phyloP scores from a whole-genome alignment of 2,888 invertebrate genomes.

The Lottia scabra region DNA sequence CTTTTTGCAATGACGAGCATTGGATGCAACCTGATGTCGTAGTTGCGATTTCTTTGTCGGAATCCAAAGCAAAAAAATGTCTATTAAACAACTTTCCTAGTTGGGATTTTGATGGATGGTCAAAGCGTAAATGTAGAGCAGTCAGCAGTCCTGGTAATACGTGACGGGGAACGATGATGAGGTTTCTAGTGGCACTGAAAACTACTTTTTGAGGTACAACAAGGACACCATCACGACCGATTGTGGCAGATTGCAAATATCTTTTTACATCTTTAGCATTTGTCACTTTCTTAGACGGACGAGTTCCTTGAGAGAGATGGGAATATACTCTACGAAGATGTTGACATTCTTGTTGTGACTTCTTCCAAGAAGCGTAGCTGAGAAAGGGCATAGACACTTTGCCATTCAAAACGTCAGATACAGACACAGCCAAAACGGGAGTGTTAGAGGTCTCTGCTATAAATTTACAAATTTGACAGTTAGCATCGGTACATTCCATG shows the following conservation, averaged over 20 bases:
- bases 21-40: background rate
- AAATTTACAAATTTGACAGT: constrained; percentile 5
- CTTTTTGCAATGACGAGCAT: background rate
- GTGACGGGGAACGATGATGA: background rate
- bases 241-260: background rate
- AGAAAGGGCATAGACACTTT: background rate
- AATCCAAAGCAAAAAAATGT: background rate
- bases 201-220: background rate
- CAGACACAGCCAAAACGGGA: background rate
- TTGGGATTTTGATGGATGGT: background rate
- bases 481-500: background rate
- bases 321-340: background rate
- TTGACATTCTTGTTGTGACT: constrained; percentile 3
- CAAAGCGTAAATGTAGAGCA: background rate
- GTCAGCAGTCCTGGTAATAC: background rate
- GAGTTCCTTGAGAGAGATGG: constrained; percentile 7
- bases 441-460: background rate
- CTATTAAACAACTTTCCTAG: background rate
- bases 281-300: constrained; percentile 5
- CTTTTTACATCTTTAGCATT: background rate
- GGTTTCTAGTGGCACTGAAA: background rate
- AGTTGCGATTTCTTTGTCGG: background rate
- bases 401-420: background rate
- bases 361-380: background rate
- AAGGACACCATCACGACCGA: background rate